Percentiles rank a stretch among this genome's conserved stretches.
phyloP scores from a whole-genome alignment of 2,797 vertebrate species.

The Delichon dasypus region DNA sequence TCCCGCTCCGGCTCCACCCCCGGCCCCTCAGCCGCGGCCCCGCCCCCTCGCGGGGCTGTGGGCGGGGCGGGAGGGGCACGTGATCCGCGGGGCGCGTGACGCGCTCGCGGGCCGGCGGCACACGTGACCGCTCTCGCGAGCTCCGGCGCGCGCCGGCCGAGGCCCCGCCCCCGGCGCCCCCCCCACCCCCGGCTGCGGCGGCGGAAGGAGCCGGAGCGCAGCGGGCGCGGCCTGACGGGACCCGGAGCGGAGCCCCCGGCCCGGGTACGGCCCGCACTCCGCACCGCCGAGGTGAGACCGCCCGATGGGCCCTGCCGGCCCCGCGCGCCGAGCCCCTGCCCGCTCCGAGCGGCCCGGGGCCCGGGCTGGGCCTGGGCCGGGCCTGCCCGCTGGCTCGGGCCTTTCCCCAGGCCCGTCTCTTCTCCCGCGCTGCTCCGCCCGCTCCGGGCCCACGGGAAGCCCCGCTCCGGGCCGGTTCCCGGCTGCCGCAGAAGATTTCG shows the following conservation, averaged over 20 bases:
- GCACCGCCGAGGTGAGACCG: background rate
- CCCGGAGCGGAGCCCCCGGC: background rate
- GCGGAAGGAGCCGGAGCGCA: background rate
- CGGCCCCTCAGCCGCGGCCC: background rate
- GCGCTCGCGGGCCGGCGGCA: background rate
- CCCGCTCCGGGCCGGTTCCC: no score
- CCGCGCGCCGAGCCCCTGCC: no score
- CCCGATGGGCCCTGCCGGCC: background rate
- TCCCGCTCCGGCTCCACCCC: accelerated
- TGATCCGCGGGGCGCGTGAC: background rate
- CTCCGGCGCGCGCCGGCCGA: background rate
- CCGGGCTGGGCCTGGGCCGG: background rate
- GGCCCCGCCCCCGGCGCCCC: background rate
- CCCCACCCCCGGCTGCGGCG: background rate
- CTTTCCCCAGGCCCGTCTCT: background rate
- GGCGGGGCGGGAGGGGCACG: background rate
- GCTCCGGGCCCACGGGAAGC: background rate
- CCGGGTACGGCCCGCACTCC: background rate
- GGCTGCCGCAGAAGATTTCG: accelerated
- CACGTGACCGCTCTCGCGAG: background rate
- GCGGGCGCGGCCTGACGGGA: background rate
- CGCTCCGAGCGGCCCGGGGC: background rate
- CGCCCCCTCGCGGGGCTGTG: background rate
- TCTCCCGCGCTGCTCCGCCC: background rate
- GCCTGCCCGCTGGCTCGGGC: background rate